Percentiles rank a stretch among this genome's conserved stretches.
Conservation (phyloP, 2,888 invertebrate species). For the Aporophyla lueneburgensis region DNA sequence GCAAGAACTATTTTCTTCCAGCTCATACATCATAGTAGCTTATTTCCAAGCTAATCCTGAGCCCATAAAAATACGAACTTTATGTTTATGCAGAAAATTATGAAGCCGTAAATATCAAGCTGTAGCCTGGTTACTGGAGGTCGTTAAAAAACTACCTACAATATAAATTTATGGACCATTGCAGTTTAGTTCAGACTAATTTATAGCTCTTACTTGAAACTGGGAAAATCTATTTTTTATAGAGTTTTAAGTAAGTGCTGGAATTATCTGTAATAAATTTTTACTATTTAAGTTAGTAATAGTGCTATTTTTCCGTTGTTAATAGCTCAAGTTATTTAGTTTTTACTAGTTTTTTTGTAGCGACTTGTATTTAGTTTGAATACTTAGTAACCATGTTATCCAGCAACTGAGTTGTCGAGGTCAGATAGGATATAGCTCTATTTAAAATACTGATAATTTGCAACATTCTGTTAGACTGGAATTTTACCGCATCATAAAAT, state of each 20-base stretch:
- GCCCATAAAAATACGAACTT: background rate
- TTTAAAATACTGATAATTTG: too few species aligned
- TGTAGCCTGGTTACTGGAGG: background rate
- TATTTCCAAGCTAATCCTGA: constrained; percentile 15
- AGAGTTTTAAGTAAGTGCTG: constrained; percentile 21
- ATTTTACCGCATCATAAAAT: background rate
- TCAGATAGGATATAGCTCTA: too few species aligned
- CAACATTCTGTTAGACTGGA: too few species aligned
- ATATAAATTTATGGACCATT: constrained; percentile 45
- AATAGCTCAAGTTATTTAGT: background rate
- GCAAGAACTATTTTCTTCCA: background rate
- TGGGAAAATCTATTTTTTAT: constrained; percentile 26
- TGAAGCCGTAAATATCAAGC: constrained; percentile 30
- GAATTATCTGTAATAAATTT: constrained; percentile 35
- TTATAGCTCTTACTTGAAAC: constrained; percentile 31
- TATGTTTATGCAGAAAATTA: constrained; percentile 39
- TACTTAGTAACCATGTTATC: background rate
- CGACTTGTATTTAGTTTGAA: background rate
- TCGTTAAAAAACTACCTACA: constrained; percentile 35
- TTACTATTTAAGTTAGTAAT: background rate
- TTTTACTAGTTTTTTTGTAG: too few species aligned
- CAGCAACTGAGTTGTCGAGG: too few species aligned
- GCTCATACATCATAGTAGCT: background rate
- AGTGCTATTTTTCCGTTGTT: background rate
- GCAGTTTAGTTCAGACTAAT: constrained; percentile 37